Base-by-base conservation (phyloP, 2,797 vertebrate genomes). In the Serranus cabrilla region DNA sequence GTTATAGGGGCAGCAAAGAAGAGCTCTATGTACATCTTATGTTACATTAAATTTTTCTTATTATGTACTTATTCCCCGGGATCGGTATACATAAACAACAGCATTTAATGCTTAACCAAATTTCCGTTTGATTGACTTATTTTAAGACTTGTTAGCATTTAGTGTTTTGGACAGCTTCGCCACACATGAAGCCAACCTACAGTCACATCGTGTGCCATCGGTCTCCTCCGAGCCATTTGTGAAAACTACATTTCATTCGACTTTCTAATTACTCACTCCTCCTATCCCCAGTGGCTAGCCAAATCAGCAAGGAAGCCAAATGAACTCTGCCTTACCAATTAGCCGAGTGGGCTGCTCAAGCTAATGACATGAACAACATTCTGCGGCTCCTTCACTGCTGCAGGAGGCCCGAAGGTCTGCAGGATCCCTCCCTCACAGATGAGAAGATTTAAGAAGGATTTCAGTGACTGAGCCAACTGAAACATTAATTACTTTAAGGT, bases 261-360 rank as follows among this genome's bases (percentile, higher is more conserved):
- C 62, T 88, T 88, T 88, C 80, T 93, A 91, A 92, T 91, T 90
- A 89, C 84, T 81, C 74, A 73, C 87, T 66, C 80, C 76, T 71
- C 68, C 76, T 27, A 69, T 81, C 71, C 89, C 91, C 87, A 63
- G 83, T 85, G 90, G 89, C 89, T 72, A 82, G 86, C 83, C 88
- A 86, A 92, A 91, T 90, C 82, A 42, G 78, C 80, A 73, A 90
- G 82, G 78, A 83, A 83, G 84, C 78, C 82, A 89, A 87, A 92
- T 91, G 85, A 92, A 90, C 90, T 91, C 89, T 84, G 85, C 91
- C 89, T 84, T 74, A 88, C 88, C 91, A 93, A 93, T 93, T 93
- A 93, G 81, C 78, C 25, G 69, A 89, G 86, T 83, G 80, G 81
- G 88, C 87, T 74, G 75, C 80, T 90, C 74, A n/a, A 85, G 85